A percentile compares a stretch with the other conserved stretches of the same genome.
phyloP scores from a whole-genome alignment of 2,113 vertebrate species.

The Centropristis striata region DNA sequence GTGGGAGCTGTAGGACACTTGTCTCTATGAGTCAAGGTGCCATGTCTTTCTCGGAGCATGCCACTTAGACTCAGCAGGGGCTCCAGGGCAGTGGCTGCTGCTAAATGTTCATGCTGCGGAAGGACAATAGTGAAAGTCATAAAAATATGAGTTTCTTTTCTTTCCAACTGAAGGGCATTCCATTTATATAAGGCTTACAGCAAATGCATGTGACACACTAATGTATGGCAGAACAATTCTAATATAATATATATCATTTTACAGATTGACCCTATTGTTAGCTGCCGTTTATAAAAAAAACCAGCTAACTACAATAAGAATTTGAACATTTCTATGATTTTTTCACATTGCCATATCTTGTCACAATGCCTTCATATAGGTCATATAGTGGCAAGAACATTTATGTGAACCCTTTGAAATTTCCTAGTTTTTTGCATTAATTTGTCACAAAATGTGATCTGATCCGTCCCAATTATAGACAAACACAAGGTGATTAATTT shows the following conservation, averaged over 20 bases:
- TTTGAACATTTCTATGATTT: not conserved
- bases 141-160: slow-evolving; percentile 10
- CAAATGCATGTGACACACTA: not conserved
- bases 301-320: not conserved
- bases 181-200: not conserved
- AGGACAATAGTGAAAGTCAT: slow-evolving; percentile 33
- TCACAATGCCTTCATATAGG: not conserved
- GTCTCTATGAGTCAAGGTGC: slow-evolving; percentile 50
- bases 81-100: slow-evolving; percentile 23
- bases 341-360: not conserved
- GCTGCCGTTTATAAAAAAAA: too few species aligned
- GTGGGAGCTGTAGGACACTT: slow-evolving; percentile 47
- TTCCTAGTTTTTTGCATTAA: too few species aligned
- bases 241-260: not conserved
- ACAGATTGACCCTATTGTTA: not conserved
- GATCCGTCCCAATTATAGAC: too few species aligned
- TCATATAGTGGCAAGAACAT: not conserved
- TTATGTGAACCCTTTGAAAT: too few species aligned
- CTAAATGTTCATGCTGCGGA: slow-evolving; percentile 24
- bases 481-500: too few species aligned
- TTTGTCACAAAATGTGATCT: too few species aligned
- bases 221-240: not conserved
- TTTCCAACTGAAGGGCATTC: not conserved
- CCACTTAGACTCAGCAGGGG: slow-evolving; percentile 42
- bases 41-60: slow-evolving; percentile 36